phyloP scores from a whole-genome alignment of 2,888 invertebrate genomes.

The Lasioglossum calceatum region DNA sequence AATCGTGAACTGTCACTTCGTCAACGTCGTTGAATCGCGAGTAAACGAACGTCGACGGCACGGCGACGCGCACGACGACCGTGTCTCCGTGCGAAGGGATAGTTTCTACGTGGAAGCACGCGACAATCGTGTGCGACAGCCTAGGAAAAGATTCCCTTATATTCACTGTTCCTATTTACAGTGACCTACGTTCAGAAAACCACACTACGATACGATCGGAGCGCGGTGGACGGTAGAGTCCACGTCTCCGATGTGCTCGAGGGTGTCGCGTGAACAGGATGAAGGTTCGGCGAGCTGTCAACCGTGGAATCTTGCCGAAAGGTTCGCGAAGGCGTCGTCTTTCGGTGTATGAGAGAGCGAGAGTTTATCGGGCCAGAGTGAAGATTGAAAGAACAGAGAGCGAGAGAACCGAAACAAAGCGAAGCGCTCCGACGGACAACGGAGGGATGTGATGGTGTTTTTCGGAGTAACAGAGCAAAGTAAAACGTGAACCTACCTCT shows the following conservation, averaged over 20 bases:
- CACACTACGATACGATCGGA: neutral
- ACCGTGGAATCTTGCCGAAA: constrained; percentile 16
- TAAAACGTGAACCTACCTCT: constrained; percentile 69
- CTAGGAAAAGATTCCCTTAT: neutral
- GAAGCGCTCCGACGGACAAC: constrained; percentile 15
- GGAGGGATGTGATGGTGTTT: neutral
- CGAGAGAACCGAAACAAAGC: constrained; percentile 24
- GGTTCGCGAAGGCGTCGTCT: constrained; percentile 15
- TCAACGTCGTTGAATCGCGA: constrained; percentile 26
- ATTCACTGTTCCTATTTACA: constrained; percentile 55
- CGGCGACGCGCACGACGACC: constrained; percentile 1
- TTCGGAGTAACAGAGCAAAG: neutral
- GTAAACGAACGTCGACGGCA: neutral
- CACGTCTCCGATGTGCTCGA: constrained; percentile 23
- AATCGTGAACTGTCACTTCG: constrained; percentile 56
- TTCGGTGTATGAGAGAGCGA: neutral
- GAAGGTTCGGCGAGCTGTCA: constrained; percentile 48
- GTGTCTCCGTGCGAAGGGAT: constrained; percentile 29
- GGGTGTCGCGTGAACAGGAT: neutral
- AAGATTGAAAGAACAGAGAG: constrained; percentile 13
- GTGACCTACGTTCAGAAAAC: constrained; percentile 12
- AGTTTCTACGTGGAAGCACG: constrained; percentile 23
- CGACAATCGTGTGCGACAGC: constrained; percentile 8
- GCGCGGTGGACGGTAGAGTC: constrained; percentile 32
- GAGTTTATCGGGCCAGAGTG: neutral